These are phyloP conservation scores for mouse (Mus musculus) DNA, from an alignment of 2,113 vertebrate species.

Conservation along the genomic window GRCm39 chr10:36164501-36165000, in stretches of 20 bases:
- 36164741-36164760: neutral
- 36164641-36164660: neutral
- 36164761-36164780: neutral
- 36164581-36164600: conserved; percentile 34
- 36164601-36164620: neutral
- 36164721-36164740: neutral
- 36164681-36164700: neutral
- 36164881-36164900: neutral
- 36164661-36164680: neutral
- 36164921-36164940: neutral
- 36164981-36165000: too few relatives aligned
- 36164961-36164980: neutral
- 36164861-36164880: neutral
- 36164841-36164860: neutral
- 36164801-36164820: neutral
- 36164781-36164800: neutral
- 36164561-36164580: neutral
- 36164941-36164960: neutral
- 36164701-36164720: neutral
- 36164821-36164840: neutral
- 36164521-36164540: conserved; percentile 4
- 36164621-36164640: neutral
- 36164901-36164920: neutral
- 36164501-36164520: conserved; percentile 1
- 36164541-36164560: neutral